Conservation (phyloP, 1,140 invertebrate genomes). For the Pteromalus puparum region DNA sequence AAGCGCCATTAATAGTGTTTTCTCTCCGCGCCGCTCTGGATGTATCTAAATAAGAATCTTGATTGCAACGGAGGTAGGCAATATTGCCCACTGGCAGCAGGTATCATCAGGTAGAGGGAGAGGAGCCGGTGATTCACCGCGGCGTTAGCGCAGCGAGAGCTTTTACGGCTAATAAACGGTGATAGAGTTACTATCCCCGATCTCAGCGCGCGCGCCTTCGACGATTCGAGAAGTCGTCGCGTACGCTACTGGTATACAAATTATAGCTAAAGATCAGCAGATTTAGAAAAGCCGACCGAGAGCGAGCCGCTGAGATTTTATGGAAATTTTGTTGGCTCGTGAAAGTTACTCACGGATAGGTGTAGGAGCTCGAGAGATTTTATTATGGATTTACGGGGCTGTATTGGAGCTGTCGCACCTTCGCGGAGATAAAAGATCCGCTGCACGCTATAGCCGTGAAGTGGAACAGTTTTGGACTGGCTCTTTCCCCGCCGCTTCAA, state of each 20-base stretch:
- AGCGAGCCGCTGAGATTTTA: not conserved
- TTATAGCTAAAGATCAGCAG: not conserved
- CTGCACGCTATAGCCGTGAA: no score
- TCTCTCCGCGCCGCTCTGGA: not conserved
- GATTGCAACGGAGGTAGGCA: slow-evolving; percentile 14
- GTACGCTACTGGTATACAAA: not conserved
- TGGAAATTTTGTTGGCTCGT: not conserved
- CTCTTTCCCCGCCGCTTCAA: no score
- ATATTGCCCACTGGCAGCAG: slow-evolving; percentile 15
- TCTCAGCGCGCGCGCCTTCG: slow-evolving; percentile 3
- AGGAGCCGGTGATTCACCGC: not conserved
- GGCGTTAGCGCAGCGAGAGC: not conserved
- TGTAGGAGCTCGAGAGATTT: not conserved
- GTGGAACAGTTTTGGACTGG: no score
- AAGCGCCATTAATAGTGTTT: slow-evolving; percentile 26
- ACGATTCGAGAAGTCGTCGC: not conserved
- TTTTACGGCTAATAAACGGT: slow-evolving; percentile 49
- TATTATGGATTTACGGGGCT: no score
- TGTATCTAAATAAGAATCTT: slow-evolving; percentile 48
- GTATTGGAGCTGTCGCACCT: no score
- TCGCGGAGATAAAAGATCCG: no score
- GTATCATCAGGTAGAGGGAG: slow-evolving; percentile 20
- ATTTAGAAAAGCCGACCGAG: not conserved
- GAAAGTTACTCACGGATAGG: not conserved
- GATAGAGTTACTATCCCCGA: slow-evolving; percentile 38